Percentiles rank a stretch among this genome's conserved stretches.
These are phyloP conservation scores for Metellina segmentata DNA, from an alignment of 2,888 invertebrate genomes.

Conservation along the genomic window DNA sequence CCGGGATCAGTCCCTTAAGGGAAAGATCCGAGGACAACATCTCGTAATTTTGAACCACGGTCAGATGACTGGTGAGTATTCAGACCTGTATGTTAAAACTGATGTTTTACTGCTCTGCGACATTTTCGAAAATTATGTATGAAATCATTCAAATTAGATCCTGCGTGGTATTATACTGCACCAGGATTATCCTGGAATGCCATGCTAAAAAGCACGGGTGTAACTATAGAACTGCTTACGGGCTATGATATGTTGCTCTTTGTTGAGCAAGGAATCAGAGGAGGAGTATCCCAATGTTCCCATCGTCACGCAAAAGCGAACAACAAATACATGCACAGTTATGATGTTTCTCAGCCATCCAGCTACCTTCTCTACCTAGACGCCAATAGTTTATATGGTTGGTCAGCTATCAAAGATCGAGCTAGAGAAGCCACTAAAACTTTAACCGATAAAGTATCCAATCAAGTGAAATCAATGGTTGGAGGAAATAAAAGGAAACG, in stretches of 20 bases:
- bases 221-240: constrained; percentile 78
- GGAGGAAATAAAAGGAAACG: no score
- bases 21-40: no score
- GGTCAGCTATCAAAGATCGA: no score
- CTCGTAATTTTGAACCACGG: no score
- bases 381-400: constrained; percentile 14
- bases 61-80: no score
- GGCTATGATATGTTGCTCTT: constrained; percentile 79
- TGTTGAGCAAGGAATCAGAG: constrained; percentile 77
- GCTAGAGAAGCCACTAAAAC: no score
- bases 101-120: no score
- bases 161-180: constrained; percentile 77
- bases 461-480: no score
- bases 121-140: no score
- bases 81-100: no score
- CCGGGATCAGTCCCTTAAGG: no score
- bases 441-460: no score
- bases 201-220: constrained; percentile 78
- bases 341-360: constrained; percentile 28
- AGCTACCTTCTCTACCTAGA: background rate
- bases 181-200: constrained; percentile 80
- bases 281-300: constrained; percentile 55
- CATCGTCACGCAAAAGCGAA: constrained; percentile 61
- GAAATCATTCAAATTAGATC: constrained; percentile 79
- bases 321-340: constrained; percentile 53